Percentiles rank a stretch among this genome's conserved stretches.
phyloP scores from a whole-genome alignment of 2,113 vertebrate genomes.

The Uria lomvia region DNA sequence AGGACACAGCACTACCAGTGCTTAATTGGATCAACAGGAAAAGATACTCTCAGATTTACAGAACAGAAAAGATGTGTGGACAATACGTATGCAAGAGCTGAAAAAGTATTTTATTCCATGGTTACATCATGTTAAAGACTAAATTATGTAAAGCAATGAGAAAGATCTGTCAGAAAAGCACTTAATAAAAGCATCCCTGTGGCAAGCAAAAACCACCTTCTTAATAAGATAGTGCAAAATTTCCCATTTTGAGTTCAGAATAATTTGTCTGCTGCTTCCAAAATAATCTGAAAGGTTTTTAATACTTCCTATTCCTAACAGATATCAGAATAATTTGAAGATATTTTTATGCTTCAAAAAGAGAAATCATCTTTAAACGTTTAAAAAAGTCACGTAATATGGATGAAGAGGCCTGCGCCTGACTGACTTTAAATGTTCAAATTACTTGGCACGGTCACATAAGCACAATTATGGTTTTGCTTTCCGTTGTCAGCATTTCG shows the following conservation, averaged over 20 bases:
- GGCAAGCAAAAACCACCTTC: neutral
- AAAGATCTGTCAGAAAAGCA: neutral
- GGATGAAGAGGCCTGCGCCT: neutral
- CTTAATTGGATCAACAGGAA: neutral
- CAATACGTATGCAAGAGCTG: neutral
- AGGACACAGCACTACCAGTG: neutral
- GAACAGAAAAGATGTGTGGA: neutral
- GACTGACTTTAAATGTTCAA: neutral
- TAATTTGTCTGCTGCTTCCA: conserved; percentile 10
- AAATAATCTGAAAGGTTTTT: conserved; percentile 18
- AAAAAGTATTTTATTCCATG: neutral
- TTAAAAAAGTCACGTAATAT: neutral
- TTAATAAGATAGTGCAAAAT: neutral
- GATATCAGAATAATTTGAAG: neutral
- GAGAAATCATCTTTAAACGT: neutral
- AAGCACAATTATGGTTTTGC: conserved; percentile 47
- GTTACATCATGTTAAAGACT: neutral
- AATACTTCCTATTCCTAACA: conserved; percentile 40
- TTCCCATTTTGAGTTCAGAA: neutral
- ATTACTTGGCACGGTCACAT: conserved; percentile 17
- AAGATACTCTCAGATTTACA: neutral
- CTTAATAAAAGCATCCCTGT: neutral
- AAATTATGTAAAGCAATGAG: neutral
- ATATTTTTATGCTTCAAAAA: neutral
- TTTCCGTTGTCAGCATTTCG: conserved; percentile 55